Evolutionary conservation across 2,888 invertebrate species (phyloP), one percentile per base, ranked within the genome.

Genomic region (Lymantria dispar): DNA sequence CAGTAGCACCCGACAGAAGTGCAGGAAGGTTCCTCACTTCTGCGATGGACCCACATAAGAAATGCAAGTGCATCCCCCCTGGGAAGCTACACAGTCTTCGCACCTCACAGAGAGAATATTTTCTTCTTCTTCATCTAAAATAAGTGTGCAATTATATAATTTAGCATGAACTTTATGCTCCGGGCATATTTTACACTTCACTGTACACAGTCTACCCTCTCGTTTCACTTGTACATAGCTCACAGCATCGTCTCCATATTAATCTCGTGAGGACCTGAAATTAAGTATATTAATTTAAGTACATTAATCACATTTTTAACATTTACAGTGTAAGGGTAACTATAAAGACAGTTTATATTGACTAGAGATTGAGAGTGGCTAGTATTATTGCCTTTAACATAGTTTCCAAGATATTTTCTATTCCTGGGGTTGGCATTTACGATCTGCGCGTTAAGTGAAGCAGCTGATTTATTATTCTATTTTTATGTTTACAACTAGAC

Each of bases 21-120:
- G 38, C 65, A 66, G 0, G 76, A 65, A 12, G 70, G 74, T 8
- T 78, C 71, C 22, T 77, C 74, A 58, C 74, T 76, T 5, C 74
- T 31, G 0, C 74, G 55, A 60, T 74, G 72, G 5, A 69, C 48
- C 73, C 73, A 74, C 72, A 75, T 68, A 0, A 75, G 15, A 9
- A 73, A 66, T 7, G 74, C 74, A 38, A 75, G 48, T 0, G 72
- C 66, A 76, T 0, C 71, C 72, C 5, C 71, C 72, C 39, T 60
- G 42, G 0, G 64, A 50, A 50, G 68, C 72, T 58, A 58, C 73
- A 74, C 73, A 74, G n/a, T 71, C 68, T 33, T 69, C 50, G 31
- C 73, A 72, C 48, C 68, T 2, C 0, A 63, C 39, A 7, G 45
- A 50, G 1, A 14, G 30, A 1, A 70, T 48, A 2, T 7, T 13